These are phyloP conservation scores for Myoxocephalus aenaeus DNA, from an alignment of 2,797 vertebrate genomes.

Conservation along the genomic window DNA sequence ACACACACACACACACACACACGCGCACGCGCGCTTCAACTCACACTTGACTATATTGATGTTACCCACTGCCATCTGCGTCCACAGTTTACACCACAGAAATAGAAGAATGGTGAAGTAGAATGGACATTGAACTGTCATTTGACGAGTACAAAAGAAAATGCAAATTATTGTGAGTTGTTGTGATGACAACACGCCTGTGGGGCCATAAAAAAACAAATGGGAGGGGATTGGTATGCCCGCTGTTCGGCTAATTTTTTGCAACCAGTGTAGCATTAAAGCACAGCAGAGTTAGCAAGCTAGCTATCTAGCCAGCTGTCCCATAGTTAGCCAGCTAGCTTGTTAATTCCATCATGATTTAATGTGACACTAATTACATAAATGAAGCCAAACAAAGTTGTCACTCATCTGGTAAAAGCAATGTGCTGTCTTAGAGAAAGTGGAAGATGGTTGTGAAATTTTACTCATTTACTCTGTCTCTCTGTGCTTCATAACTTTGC, in stretches of 20 bases:
- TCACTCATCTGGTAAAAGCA: background rate
- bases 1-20: constrained; percentile 14
- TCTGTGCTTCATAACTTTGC: background rate
- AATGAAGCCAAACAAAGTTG: background rate
- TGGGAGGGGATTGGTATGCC: background rate
- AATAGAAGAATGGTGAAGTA: background rate
- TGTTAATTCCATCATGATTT: background rate
- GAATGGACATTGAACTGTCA: background rate
- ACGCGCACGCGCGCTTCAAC: constrained; percentile 12
- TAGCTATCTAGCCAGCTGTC: background rate
- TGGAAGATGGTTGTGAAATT: background rate
- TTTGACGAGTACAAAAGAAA: background rate
- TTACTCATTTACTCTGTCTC: background rate
- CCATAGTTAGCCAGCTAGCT: background rate
- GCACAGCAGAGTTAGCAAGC: background rate
- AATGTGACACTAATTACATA: background rate
- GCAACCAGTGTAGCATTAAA: background rate
- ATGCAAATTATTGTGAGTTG: background rate
- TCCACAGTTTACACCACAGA: constrained; percentile 41
- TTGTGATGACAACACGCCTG: background rate
- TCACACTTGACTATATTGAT: constrained; percentile 47
- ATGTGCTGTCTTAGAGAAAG: background rate
- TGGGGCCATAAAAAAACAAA: background rate
- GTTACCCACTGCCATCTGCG: constrained; percentile 64
- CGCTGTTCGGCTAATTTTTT: background rate